A percentile compares a stretch with the other conserved stretches of the same genome.
Evolutionary conservation across 2,797 vertebrate species (phyloP).

Genomic region (Menidia menidia): DNA sequence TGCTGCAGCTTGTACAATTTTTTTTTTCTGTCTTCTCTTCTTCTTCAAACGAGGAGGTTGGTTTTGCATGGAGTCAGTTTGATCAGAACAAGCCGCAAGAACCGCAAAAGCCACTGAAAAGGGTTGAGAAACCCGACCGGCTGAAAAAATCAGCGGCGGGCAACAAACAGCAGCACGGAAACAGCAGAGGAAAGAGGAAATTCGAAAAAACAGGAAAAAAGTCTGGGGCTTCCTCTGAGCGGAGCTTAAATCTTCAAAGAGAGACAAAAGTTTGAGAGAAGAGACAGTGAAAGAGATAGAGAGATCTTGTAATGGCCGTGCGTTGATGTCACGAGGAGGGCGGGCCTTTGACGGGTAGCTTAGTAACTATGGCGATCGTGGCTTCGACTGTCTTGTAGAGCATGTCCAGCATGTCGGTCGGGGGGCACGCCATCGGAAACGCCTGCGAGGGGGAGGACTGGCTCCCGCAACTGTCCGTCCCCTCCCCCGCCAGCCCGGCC

Average conservation of each 20-base stretch:
- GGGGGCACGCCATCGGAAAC: conserved; percentile 83
- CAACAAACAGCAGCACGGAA: conserved; percentile 61
- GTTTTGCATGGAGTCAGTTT: conserved; percentile 74
- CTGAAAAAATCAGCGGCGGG: conserved; percentile 72
- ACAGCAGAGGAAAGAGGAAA: conserved; percentile 44
- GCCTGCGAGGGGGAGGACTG: conserved; percentile 84
- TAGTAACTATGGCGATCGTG: conserved; percentile 92
- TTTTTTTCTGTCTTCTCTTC: conserved; percentile 48
- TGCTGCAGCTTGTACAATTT: conserved; percentile 84
- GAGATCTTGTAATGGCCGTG: conserved; percentile 49
- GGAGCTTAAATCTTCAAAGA: conserved; percentile 14
- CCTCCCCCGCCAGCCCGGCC: conserved; percentile 81
- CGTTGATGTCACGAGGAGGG: conserved; percentile 91
- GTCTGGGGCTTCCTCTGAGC: conserved; percentile 25
- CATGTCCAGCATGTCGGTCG: conserved; percentile 95
- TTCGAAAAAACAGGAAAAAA: conserved; percentile 7
- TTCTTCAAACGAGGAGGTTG: conserved; percentile 41
- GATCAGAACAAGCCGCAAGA: conserved; percentile 10
- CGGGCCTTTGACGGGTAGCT: conserved; percentile 91
- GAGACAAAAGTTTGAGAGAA: too few species aligned
- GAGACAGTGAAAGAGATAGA: background rate
- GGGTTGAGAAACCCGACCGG: conserved; percentile 36
- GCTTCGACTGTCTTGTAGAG: conserved; percentile 97
- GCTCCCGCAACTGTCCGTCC: conserved; percentile 83
- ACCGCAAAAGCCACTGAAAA: conserved; percentile 34